These are phyloP conservation scores for Chelonus insularis DNA, from an alignment of 1,140 invertebrate genomes.

Conservation along the genomic window DNA sequence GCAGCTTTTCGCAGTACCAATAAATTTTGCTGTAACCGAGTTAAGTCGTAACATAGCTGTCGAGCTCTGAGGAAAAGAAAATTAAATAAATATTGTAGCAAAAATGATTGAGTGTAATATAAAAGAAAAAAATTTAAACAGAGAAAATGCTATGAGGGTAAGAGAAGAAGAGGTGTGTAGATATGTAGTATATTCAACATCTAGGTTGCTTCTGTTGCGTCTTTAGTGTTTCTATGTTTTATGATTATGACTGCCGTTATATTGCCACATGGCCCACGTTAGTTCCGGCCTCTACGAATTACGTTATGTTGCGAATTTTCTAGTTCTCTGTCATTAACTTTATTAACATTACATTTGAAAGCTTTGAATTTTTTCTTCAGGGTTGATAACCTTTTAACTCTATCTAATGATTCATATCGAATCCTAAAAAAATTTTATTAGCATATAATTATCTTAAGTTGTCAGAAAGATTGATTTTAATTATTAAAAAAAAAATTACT, in stretches of 20 bases:
- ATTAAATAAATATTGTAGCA: constrained; percentile 23
- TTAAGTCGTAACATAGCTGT: no score
- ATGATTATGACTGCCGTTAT: constrained; percentile 40
- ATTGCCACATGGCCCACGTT: constrained; percentile 46
- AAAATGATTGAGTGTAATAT: constrained; percentile 25
- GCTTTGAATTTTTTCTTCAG: no score
- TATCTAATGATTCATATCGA: no score
- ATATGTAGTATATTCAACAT: constrained; percentile 4
- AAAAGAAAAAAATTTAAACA: constrained; percentile 2
- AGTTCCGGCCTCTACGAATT: constrained; percentile 42
- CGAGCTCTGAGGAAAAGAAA: neutral
- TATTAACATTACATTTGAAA: no score
- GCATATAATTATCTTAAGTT: no score
- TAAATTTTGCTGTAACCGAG: neutral
- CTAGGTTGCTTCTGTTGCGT: constrained; percentile 31
- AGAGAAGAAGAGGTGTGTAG: constrained; percentile 2
- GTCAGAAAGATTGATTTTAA: no score
- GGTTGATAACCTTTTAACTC: no score
- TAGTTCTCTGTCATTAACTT: neutral
- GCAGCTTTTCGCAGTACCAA: neutral
- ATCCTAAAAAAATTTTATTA: no score
- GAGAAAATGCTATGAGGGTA: neutral
- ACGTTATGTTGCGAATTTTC: constrained; percentile 1
- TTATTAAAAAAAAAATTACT: no score
- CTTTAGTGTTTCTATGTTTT: constrained; percentile 39